These are phyloP conservation scores for Tubiluchus corallicola DNA, from an alignment of 2,888 invertebrate species.

Conservation along the genomic window DNA sequence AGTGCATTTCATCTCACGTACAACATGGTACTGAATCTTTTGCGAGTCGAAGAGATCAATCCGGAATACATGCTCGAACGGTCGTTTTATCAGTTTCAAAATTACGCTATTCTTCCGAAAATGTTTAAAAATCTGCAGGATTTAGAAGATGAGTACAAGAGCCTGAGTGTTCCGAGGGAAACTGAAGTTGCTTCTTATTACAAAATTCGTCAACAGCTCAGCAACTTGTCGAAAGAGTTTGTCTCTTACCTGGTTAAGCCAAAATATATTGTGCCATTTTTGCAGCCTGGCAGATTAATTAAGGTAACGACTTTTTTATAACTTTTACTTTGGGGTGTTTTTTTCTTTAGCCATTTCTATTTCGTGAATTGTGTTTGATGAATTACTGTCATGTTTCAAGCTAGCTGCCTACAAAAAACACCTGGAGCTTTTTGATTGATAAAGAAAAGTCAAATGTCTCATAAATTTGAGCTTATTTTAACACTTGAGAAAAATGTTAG, in stretches of 20 bases:
- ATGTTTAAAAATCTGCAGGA: constrained; percentile 40
- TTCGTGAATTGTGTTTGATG: no score
- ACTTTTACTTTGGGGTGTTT: no score
- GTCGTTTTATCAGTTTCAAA: constrained; percentile 97
- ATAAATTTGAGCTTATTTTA: no score
- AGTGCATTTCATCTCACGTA: constrained; percentile 98
- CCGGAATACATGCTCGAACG: constrained; percentile 97
- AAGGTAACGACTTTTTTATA: constrained; percentile 46
- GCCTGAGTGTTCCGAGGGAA: constrained; percentile 48
- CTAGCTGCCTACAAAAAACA: no score
- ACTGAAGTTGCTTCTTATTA: constrained; percentile 58
- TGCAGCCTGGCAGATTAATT: constrained; percentile 80
- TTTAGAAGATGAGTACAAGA: constrained; percentile 40
- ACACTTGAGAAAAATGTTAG: no score
- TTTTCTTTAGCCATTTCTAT: no score
- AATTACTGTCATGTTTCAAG: no score
- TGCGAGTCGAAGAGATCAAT: constrained; percentile 96
- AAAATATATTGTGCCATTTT: constrained; percentile 71
- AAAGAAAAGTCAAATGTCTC: no score
- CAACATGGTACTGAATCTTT: constrained; percentile 91
- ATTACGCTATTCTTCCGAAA: constrained; percentile 79
- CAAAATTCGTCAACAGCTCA: constrained; percentile 60
- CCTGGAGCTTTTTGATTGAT: no score
- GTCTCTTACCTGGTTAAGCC: constrained; percentile 60
- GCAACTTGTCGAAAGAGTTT: constrained; percentile 51